These are phyloP conservation scores for Trachymyrmex septentrionalis DNA, from an alignment of 1,140 invertebrate species.

Conservation along the genomic window DNA sequence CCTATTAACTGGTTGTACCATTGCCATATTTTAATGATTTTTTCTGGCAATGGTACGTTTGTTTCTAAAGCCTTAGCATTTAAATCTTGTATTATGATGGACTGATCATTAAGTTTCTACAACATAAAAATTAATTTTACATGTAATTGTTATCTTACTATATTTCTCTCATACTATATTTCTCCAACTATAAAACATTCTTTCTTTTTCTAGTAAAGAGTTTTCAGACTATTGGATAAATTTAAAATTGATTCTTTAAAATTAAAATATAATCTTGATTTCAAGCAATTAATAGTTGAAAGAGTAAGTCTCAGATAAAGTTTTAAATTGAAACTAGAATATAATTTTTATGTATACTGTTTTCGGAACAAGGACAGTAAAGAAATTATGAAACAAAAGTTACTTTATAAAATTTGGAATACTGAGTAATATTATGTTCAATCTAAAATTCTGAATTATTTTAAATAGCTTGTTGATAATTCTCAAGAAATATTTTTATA, in stretches of 20 bases:
- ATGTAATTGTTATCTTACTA: background rate
- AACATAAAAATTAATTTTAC: conserved; percentile 50
- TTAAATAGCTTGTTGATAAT: background rate
- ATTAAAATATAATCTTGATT: background rate
- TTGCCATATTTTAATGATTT: conserved; percentile 80
- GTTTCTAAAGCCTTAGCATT: conserved; percentile 72
- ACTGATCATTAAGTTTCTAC: conserved; percentile 78
- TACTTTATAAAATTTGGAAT: background rate
- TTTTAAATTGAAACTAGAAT: background rate
- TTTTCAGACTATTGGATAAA: background rate
- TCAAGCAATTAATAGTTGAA: background rate
- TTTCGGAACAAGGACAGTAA: background rate
- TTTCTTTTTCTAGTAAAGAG: background rate
- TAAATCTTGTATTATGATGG: conserved; percentile 80
- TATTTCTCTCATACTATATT: background rate
- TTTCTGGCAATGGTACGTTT: conserved; percentile 77
- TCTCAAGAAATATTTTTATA: background rate
- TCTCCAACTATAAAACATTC: background rate
- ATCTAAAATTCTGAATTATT: background rate
- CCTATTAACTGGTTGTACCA: conserved; percentile 85
- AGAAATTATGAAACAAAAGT: background rate
- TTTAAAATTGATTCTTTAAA: background rate
- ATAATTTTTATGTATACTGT: background rate
- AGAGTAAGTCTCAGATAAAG: background rate
- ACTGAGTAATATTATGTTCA: background rate